Conservation (phyloP, 2,888 invertebrate genomes). For the Myopa tessellatipennis region DNA sequence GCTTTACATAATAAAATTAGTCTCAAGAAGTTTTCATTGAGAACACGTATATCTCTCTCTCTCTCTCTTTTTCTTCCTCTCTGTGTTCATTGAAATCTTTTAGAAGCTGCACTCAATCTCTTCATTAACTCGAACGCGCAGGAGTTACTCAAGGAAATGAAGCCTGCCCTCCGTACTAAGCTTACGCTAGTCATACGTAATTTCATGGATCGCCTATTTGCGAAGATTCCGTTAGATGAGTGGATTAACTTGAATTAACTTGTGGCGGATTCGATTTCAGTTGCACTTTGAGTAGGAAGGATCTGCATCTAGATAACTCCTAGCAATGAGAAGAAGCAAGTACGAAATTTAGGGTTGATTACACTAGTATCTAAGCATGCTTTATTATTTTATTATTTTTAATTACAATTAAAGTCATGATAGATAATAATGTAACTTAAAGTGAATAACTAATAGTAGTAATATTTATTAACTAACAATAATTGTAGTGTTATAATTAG, state of each 20-base stretch:
- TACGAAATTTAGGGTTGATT: too few species aligned
- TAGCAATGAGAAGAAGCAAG: too few species aligned
- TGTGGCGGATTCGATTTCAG: not conserved
- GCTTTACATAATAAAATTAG: not conserved
- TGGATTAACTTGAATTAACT: constrained; percentile 72
- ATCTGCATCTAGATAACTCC: too few species aligned
- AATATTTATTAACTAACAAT: not conserved
- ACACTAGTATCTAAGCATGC: too few species aligned
- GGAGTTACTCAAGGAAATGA: constrained; percentile 87
- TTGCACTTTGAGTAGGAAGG: too few species aligned
- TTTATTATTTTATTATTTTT: too few species aligned
- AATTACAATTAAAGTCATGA: too few species aligned
- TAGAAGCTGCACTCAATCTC: constrained; percentile 86
- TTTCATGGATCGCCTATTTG: constrained; percentile 81
- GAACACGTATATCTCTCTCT: too few species aligned
- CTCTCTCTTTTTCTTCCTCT: not conserved
- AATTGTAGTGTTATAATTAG: too few species aligned
- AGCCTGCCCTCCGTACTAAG: constrained; percentile 82
- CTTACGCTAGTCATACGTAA: constrained; percentile 79
- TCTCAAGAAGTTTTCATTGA: not conserved
- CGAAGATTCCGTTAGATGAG: constrained; percentile 81
- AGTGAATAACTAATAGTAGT: not conserved
- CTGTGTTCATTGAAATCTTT: constrained; percentile 27
- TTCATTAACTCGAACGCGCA: constrained; percentile 90
- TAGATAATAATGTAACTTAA: too few species aligned